Conservation (phyloP, 2,113 vertebrate species). For the Gallinago undulata region DNA sequence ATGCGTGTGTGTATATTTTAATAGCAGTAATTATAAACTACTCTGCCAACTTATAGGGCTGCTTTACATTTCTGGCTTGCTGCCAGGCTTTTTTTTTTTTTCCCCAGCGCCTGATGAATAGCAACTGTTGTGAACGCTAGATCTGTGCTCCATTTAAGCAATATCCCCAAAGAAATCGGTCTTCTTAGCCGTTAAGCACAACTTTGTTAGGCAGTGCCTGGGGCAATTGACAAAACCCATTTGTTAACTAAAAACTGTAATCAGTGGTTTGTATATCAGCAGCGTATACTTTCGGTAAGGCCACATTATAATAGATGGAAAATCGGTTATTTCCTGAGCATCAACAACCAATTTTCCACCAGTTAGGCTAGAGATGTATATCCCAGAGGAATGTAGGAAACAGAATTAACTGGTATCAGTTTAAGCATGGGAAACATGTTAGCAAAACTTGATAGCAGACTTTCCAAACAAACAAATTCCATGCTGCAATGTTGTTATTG, state of each 20-base stretch:
- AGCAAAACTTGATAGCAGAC: background rate
- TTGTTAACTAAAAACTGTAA: constrained; percentile 71
- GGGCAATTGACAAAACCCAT: constrained; percentile 59
- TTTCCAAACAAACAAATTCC: background rate
- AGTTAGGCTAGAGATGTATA: constrained; percentile 71
- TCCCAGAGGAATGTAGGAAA: constrained; percentile 32
- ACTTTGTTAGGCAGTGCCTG: constrained; percentile 57
- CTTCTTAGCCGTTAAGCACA: constrained; percentile 70
- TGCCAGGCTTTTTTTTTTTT: constrained; percentile 56
- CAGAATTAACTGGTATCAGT: constrained; percentile 6
- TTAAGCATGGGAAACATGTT: constrained; percentile 3
- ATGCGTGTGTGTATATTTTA: constrained; percentile 44
- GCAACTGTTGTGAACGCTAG: constrained; percentile 63
- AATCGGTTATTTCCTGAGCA: constrained; percentile 77
- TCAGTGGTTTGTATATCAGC: constrained; percentile 67
- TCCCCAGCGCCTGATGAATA: constrained; percentile 73
- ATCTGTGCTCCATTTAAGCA: constrained; percentile 68
- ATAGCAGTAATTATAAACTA: constrained; percentile 79
- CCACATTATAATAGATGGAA: constrained; percentile 73
- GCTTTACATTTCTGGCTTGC: constrained; percentile 76
- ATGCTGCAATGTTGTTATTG: background rate
- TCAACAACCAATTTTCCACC: constrained; percentile 77
- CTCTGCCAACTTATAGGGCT: constrained; percentile 77
- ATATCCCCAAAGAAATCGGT: constrained; percentile 68
- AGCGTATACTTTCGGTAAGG: constrained; percentile 17